Evolutionary conservation across 2,888 invertebrate genomes (phyloP), one percentile per base, ranked within the genome.

Genomic region (Minunthozetes semirufus): DNA sequence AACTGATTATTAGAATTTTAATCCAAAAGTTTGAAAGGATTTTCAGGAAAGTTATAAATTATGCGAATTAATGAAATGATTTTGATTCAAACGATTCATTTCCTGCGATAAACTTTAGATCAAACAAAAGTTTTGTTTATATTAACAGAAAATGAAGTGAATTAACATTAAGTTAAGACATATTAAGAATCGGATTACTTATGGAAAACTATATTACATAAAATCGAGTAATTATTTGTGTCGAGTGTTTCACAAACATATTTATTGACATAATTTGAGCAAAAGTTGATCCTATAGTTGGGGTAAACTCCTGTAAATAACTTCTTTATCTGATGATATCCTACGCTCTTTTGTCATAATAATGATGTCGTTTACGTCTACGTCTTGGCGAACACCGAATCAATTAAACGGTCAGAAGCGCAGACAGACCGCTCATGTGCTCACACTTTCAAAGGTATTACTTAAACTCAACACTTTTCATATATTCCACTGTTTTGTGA

Each of bases 171-270:
- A 33, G 33, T 33, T 33, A 33, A 33, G 33, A 33, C 33, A 33
- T 33, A 33, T 33, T 33, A 33, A 33, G 33, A 33, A 5, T 8
- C 33, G 33, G 33, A 33, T 33, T 33, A 33, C n/a, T n/a, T 33
- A 33, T 33, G 33, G 33, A 56, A 1, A 56, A 53, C 53, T 48
- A 17, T 8, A 48, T 48, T 48, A 48, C 13, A 19, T 53, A 33
- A 15, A 63, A 17, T 19, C 19, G 19, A 68, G 42, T 68, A 68
- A 68, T 68, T 68, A 68, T 33, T n/a, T 22, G 29, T 11, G 46
- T 68, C 13, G 33, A 68, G 68, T 68, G 68, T 42, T 68, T 68
- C 8, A 68, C 15, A 68, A 68, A 68, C 68, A n/a, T 66, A 17
- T 66, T 66, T 66, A 66, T 66, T 66, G 38, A 29, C 9, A 38